phyloP scores from a whole-genome alignment of 2,888 invertebrate species.

The Philereme vetulata region DNA sequence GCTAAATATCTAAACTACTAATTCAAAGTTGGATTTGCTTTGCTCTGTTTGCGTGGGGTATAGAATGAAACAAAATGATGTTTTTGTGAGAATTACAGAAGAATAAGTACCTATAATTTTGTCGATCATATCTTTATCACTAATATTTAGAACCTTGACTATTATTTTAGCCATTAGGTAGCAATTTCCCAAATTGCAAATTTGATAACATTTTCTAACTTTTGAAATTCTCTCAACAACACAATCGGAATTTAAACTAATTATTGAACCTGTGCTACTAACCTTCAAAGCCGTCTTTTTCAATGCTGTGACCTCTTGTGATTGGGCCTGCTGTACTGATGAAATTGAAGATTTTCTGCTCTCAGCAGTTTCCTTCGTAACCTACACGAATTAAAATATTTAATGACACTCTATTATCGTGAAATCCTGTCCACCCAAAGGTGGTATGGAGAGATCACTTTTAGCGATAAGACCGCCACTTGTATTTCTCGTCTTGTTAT shows the following conservation, averaged over 20 bases:
- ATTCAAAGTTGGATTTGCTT: conserved; percentile 17
- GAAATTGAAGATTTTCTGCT: conserved; percentile 78
- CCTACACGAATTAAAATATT: conserved; percentile 43
- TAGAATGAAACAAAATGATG: conserved; percentile 2
- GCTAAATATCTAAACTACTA: conserved; percentile 10
- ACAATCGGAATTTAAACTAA: background rate
- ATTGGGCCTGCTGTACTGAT: conserved; percentile 59
- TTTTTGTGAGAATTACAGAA: conserved; percentile 11
- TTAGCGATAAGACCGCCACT: too few species aligned
- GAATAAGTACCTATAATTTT: background rate
- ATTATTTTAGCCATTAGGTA: too few species aligned
- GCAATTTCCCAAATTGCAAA: too few species aligned
- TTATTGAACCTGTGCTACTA: conserved; percentile 34
- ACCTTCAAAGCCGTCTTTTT: conserved; percentile 74
- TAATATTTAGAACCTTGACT: background rate
- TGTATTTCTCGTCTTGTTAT: too few species aligned
- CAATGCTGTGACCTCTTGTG: conserved; percentile 64
- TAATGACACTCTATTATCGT: background rate
- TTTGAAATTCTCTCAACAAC: conserved; percentile 14
- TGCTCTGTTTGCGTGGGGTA: conserved; percentile 17
- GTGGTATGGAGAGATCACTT: too few species aligned
- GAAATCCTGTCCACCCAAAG: too few species aligned
- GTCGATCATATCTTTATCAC: background rate
- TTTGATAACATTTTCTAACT: too few species aligned
- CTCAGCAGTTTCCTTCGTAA: conserved; percentile 77